These are phyloP conservation scores for Zoanthus gigantus DNA, from an alignment of 92 coral and sea anemone genomes.

Conservation along the genomic window DNA sequence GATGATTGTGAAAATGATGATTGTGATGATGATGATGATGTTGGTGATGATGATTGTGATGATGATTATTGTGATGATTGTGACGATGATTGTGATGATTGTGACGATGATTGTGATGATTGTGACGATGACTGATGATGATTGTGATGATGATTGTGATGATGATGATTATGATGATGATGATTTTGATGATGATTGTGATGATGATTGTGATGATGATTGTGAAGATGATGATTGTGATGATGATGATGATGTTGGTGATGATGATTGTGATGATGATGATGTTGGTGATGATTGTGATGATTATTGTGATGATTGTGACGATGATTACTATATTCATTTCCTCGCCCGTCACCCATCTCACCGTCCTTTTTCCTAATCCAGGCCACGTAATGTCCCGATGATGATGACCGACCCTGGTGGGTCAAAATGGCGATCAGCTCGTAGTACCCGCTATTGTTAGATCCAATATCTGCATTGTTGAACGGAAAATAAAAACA, in stretches of 20 bases:
- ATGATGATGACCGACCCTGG: conserved; percentile 97
- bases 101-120: neutral
- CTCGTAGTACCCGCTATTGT: conserved; percentile 97
- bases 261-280: neutral
- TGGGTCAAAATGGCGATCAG: conserved; percentile 95
- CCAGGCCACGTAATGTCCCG: conserved; percentile 99
- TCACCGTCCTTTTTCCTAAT: conserved; percentile 84
- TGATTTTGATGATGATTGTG: neutral
- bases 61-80: too few species aligned
- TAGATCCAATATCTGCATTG: conserved; percentile 79
- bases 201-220: neutral
- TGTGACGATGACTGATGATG: neutral
- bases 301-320: neutral
- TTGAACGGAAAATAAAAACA: neutral
- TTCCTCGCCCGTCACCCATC: neutral
- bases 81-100: neutral
- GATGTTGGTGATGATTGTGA: too few species aligned
- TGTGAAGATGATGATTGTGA: neutral
- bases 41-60: neutral
- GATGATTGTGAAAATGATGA: neutral
- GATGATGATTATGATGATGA: neutral
- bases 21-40: neutral
- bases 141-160: neutral
- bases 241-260: neutral
- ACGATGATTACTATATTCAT: neutral